Percentiles rank a stretch among this genome's conserved stretches.
phyloP scores from a whole-genome alignment of 2,888 invertebrate genomes.

The Sycophila texana region DNA sequence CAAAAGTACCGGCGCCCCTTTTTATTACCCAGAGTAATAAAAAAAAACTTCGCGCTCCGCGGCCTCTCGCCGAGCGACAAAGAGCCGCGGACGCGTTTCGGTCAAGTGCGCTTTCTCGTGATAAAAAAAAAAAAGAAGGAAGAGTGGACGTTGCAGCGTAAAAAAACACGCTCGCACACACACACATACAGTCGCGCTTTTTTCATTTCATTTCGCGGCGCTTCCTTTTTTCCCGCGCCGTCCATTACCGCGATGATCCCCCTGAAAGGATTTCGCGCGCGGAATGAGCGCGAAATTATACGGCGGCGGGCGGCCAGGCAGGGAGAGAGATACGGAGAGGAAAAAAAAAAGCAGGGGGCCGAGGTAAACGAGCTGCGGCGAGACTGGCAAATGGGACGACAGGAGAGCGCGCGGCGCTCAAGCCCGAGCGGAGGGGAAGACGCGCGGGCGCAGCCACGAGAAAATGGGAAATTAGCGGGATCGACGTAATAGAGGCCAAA shows the following conservation, averaged over 20 bases:
- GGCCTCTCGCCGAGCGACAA: slow-evolving; percentile 16
- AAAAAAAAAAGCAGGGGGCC: not conserved
- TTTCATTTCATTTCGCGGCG: slow-evolving; percentile 7
- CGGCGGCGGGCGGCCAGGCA: not conserved
- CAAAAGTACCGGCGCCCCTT: too few relatives aligned
- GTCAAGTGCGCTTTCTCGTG: slow-evolving; percentile 23
- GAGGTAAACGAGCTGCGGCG: not conserved
- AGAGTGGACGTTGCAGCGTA: not conserved
- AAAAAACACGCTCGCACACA: not conserved
- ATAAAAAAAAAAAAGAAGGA: slow-evolving; percentile 33
- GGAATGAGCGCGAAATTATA: slow-evolving; percentile 37
- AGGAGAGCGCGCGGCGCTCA: not conserved
- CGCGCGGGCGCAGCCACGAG: too few relatives aligned
- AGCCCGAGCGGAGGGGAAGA: not conserved
- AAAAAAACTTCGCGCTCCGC: too few relatives aligned
- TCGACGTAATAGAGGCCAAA: not conserved
- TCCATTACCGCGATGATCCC: slow-evolving; percentile 48
- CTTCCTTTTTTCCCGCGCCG: slow-evolving; percentile 11
- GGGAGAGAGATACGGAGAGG: not conserved
- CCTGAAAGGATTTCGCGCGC: slow-evolving; percentile 42
- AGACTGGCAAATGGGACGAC: not conserved
- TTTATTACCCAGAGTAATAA: too few relatives aligned
- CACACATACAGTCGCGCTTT: not conserved
- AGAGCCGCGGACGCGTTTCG: slow-evolving; percentile 18
- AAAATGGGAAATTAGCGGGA: not conserved